These are phyloP conservation scores for Acinonyx jubatus DNA, from an alignment of 2,113 vertebrate species.

Conservation along the genomic window DNA sequence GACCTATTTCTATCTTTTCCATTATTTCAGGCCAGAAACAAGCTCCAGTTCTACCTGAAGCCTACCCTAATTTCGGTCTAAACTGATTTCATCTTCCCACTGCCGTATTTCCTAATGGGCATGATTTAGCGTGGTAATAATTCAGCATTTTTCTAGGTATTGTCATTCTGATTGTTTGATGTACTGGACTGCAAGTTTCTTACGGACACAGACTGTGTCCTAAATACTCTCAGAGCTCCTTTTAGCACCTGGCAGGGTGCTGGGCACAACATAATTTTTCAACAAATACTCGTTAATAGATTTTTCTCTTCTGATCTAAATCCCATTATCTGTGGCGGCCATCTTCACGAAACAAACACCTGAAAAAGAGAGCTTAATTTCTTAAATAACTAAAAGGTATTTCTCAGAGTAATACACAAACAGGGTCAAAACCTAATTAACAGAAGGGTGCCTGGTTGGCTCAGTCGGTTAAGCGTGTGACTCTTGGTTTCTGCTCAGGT, in stretches of 20 bases:
- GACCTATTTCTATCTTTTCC: background rate
- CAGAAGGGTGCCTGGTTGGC: no score
- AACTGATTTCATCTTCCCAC: background rate
- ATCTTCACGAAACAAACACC: background rate
- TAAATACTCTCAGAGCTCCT: background rate
- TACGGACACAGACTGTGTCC: background rate
- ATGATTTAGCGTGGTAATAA: background rate
- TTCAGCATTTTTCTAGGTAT: conserved; percentile 27
- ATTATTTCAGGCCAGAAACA: background rate
- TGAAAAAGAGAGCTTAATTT: background rate
- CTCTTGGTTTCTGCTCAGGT: no score
- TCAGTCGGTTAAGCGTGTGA: no score
- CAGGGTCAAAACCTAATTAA: background rate
- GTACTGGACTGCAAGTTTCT: background rate
- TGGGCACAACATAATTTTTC: background rate
- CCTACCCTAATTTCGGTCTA: background rate
- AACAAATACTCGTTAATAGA: background rate
- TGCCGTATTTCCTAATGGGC: background rate
- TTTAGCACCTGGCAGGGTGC: background rate
- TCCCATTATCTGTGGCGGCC: background rate
- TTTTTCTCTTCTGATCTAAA: conserved; percentile 32
- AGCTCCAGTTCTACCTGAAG: background rate
- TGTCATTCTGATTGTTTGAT: background rate
- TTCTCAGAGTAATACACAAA: background rate
- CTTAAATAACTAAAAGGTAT: conserved; percentile 5